These are phyloP conservation scores for Polydrusus tereticollis DNA, from an alignment of 2,888 invertebrate genomes.

Conservation along the genomic window DNA sequence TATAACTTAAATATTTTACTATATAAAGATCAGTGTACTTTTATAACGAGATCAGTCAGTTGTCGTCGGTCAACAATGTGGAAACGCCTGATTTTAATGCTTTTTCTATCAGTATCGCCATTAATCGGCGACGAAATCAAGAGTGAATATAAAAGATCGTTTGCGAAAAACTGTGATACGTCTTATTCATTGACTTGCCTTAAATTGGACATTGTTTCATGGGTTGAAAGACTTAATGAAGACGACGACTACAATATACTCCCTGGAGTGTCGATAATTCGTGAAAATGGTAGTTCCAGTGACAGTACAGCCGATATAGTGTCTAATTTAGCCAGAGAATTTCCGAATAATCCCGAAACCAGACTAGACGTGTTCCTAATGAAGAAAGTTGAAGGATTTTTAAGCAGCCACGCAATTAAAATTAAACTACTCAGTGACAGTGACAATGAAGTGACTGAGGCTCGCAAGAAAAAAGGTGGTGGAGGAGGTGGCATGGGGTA, in stretches of 20 bases:
- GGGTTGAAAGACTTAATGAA: conserved; percentile 81
- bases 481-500: conserved; percentile 68
- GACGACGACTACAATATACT: conserved; percentile 77
- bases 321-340: conserved; percentile 79
- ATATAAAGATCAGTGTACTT: conserved; percentile 38
- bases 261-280: conserved; percentile 82
- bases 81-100: background rate
- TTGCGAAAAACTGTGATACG: conserved; percentile 70
- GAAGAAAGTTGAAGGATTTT: conserved; percentile 77
- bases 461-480: conserved; percentile 70
- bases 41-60: conserved; percentile 16
- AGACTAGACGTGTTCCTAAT: conserved; percentile 81
- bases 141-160: conserved; percentile 61
- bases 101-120: conserved; percentile 9
- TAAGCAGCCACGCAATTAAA: conserved; percentile 81
- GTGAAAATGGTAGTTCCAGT: conserved; percentile 69
- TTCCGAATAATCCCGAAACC: conserved; percentile 80
- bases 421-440: conserved; percentile 68
- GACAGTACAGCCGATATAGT: conserved; percentile 78
- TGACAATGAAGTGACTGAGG: conserved; percentile 60
- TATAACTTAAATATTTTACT: conserved; percentile 27
- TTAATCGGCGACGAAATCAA: conserved; percentile 49
- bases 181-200: conserved; percentile 80
- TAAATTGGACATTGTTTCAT: conserved; percentile 82
- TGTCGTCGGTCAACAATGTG: conserved; percentile 15